These are phyloP conservation scores for Cariama cristata DNA, from an alignment of 2,113 vertebrate genomes.

Conservation along the genomic window DNA sequence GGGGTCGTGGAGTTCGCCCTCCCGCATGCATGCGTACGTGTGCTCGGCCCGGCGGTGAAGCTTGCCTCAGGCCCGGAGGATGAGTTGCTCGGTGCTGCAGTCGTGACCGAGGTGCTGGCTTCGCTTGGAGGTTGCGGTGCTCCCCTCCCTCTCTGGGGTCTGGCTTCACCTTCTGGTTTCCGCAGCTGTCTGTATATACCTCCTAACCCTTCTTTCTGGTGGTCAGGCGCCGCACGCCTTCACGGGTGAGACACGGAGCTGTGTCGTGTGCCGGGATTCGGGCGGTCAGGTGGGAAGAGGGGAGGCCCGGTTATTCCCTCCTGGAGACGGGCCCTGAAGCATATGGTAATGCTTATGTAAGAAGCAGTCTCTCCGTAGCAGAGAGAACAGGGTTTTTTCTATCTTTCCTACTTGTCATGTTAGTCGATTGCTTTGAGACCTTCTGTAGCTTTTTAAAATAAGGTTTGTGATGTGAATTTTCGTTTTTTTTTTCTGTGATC, in stretches of 20 bases:
- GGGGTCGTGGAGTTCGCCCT: too few relatives aligned
- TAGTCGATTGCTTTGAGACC: not conserved
- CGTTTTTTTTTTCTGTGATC: not conserved
- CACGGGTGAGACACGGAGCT: not conserved
- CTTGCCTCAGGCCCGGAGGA: not conserved
- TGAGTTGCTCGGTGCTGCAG: not conserved
- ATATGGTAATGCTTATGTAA: conserved; percentile 59
- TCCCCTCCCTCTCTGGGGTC: not conserved
- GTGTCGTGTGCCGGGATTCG: not conserved
- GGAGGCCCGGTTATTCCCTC: not conserved
- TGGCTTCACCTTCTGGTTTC: not conserved
- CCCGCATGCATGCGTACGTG: not conserved
- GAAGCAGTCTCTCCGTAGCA: not conserved
- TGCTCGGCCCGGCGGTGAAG: not conserved
- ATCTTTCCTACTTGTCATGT: not conserved
- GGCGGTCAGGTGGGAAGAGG: not conserved
- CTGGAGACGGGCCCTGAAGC: conserved; percentile 32
- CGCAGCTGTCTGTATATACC: not conserved
- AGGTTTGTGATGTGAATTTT: not conserved
- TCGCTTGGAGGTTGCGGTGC: not conserved
- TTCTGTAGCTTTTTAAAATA: not conserved
- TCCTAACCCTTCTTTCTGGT: accelerated
- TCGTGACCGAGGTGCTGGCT: not conserved
- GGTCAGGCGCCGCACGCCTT: not conserved
- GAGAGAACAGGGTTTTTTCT: not conserved